Percentiles rank a stretch among this genome's conserved stretches.
These are phyloP conservation scores for Diadumene lineata DNA, from an alignment of 92 coral and sea anemone species.

Conservation along the genomic window DNA sequence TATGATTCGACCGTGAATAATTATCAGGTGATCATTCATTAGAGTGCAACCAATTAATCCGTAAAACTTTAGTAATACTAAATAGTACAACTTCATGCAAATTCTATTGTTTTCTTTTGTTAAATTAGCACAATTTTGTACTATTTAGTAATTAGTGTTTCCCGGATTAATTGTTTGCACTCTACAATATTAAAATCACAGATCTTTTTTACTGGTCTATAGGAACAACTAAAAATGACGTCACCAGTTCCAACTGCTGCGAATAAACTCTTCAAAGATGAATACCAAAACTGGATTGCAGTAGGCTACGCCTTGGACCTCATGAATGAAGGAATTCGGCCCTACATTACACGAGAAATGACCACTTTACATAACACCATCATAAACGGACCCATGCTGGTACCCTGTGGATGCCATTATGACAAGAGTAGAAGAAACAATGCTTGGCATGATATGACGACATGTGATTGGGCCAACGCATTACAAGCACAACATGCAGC, in stretches of 20 bases:
- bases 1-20: too few species aligned
- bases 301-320: constrained; percentile 68
- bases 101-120: too few species aligned
- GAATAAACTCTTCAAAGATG: constrained; percentile 36
- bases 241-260: neutral
- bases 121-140: too few species aligned
- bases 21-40: too few species aligned
- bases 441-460: constrained; percentile 19
- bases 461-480: constrained; percentile 71
- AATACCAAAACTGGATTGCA: constrained; percentile 76
- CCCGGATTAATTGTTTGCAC: too few species aligned
- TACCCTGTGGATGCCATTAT: constrained; percentile 51
- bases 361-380: constrained; percentile 42
- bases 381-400: constrained; percentile 30
- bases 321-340: constrained; percentile 59
- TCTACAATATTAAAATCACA: neutral
- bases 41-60: too few species aligned
- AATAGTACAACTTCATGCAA: too few species aligned
- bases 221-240: neutral
- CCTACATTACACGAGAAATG: constrained; percentile 51
- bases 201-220: neutral
- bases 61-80: too few species aligned
- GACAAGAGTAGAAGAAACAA: constrained; percentile 28
- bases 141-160: too few species aligned
- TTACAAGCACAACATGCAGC: constrained; percentile 46